Conservation (phyloP, 2,888 invertebrate genomes). For the Stenoptilia bipunctidactyla region DNA sequence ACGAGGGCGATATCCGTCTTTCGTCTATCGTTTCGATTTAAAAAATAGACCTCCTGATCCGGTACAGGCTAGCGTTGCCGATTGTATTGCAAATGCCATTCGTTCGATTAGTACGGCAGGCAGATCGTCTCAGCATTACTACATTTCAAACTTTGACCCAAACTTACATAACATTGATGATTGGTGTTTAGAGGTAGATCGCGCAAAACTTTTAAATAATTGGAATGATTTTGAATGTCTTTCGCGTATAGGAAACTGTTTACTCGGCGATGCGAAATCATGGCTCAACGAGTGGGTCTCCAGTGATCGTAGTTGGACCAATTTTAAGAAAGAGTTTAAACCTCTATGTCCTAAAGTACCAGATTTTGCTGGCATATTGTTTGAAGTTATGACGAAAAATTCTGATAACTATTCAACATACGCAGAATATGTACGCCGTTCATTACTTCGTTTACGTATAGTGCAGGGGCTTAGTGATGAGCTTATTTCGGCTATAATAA, state of each 20-base stretch:
- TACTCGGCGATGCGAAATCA: not conserved
- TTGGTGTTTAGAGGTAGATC: conserved; percentile 1
- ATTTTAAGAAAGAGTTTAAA: not conserved
- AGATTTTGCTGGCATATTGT: not conserved
- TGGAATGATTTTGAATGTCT: not conserved
- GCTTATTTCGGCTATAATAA: not conserved
- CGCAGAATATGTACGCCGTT: not conserved
- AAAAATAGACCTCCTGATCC: no score
- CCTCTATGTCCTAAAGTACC: not conserved
- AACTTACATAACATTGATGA: not conserved
- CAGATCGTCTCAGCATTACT: no score
- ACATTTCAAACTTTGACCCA: no score
- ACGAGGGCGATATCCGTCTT: no score
- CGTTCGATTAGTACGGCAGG: no score
- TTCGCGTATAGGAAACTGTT: not conserved
- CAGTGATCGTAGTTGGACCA: not conserved
- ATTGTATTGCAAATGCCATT: not conserved
- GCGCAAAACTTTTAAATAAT: conserved; percentile 1
- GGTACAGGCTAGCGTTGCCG: no score
- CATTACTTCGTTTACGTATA: not conserved
- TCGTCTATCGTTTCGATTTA: no score
- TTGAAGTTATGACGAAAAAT: not conserved
- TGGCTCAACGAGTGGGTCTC: not conserved
- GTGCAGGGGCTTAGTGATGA: not conserved
- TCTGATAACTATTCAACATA: not conserved